phyloP scores from a whole-genome alignment of 2,888 invertebrate species.

The Brenthis daphne region DNA sequence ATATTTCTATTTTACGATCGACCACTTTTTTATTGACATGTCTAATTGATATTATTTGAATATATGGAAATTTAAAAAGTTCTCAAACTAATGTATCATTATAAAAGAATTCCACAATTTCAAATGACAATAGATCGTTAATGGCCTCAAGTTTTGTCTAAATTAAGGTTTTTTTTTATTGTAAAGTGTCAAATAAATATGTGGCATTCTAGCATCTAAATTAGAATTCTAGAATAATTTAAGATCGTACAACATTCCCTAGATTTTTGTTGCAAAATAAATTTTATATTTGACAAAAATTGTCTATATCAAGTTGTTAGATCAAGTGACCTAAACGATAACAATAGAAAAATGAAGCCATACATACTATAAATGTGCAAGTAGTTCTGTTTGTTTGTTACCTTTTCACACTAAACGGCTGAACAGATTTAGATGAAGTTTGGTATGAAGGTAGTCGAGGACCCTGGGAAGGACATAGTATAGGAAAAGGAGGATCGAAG shows the following conservation, averaged over 20 bases:
- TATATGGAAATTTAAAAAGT: conserved; percentile 29
- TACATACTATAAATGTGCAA: too few species aligned
- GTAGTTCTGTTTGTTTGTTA: too few species aligned
- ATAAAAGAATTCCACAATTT: conserved; percentile 25
- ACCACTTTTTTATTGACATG: conserved; percentile 22
- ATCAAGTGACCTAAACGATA: background rate
- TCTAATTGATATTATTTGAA: conserved; percentile 28
- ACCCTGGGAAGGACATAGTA: too few species aligned
- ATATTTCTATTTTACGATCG: conserved; percentile 30
- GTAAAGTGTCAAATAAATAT: conserved; percentile 10
- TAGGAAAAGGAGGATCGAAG: too few species aligned
- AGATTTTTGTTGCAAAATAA: background rate
- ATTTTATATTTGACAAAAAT: conserved; percentile 1
- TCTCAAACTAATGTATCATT: conserved; percentile 20
- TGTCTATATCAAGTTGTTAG: background rate
- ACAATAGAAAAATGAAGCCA: background rate
- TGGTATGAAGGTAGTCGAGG: too few species aligned
- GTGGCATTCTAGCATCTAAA: conserved; percentile 2
- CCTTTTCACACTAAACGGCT: too few species aligned
- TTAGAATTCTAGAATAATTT: background rate
- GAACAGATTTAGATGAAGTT: too few species aligned
- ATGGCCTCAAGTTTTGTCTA: conserved; percentile 1
- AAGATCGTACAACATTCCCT: background rate
- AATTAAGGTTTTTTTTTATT: background rate
- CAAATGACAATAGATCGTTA: conserved; percentile 16